Evolutionary conservation across 2,888 invertebrate species (phyloP).

Genomic region (Acanthococcus lagerstroemiae): DNA sequence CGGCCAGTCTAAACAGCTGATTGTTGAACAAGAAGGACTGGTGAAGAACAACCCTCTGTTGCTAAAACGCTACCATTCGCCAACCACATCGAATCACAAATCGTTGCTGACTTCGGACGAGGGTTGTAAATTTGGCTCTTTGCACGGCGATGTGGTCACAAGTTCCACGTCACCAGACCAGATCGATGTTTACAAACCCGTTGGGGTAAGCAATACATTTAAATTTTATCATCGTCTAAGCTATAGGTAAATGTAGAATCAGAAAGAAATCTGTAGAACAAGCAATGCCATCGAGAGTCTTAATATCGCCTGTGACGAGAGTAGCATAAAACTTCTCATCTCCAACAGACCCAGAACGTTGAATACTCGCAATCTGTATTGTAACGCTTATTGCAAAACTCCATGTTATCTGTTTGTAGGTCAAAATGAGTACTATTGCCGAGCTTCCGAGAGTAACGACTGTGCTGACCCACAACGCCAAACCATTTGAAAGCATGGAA

Average conservation of each 20-base stretch:
- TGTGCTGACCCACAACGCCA: neutral
- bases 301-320: too few relatives aligned
- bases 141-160: neutral
- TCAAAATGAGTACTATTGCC: too few relatives aligned
- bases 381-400: too few relatives aligned
- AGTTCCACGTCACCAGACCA: neutral
- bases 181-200: neutral
- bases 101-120: neutral
- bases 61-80: slow-evolving; percentile 41
- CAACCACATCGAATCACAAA: neutral
- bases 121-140: neutral
- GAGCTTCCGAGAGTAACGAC: neutral
- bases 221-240: too few relatives aligned
- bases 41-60: slow-evolving; percentile 69
- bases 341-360: too few relatives aligned
- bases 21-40: slow-evolving; percentile 48
- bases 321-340: too few relatives aligned
- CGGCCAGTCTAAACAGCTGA: slow-evolving; percentile 32
- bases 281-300: too few relatives aligned
- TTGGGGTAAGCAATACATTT: too few relatives aligned
- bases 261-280: too few relatives aligned
- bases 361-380: too few relatives aligned
- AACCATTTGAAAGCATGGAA: neutral
- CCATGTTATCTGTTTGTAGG: too few relatives aligned
- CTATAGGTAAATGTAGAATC: too few relatives aligned